Base-by-base conservation (phyloP, 2,797 vertebrate genomes). In the Chaetophractus vellerosus region DNA sequence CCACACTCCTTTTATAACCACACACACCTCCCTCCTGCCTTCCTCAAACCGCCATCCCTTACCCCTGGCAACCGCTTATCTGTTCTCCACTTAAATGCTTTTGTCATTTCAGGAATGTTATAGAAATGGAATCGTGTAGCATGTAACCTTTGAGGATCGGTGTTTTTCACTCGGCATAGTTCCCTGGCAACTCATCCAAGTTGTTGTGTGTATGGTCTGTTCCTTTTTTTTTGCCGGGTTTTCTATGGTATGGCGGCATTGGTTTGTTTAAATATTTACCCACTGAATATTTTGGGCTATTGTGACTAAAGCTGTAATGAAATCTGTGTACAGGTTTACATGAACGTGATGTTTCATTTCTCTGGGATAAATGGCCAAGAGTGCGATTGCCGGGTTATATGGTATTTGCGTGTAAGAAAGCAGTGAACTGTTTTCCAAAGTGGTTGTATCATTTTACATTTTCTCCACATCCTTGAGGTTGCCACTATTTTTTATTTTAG, bases 361-460 rank as follows among this genome's bases (percentile, higher is more conserved):
- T 87, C 89, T 89, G 75, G 85, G 89, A 24, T 82, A 82, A 71
- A 78, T 57, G 79, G n/a, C 78, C 52, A 24, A 3, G 15, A 85
- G 52, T 75, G 26, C 7, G 11, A 61, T 3, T 88, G 74, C 68
- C 79, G 55, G 88, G 71, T 68, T 26, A n/a, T 55, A 26, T 4
- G 33, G 87, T 12, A 38, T 19, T 19, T 71, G 48, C 23, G n/a
- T 23, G 72, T 5, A 83, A 41, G 74, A 82, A 78, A 79, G 28
- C 26, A n/a, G 57, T 38, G 33, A 33, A 68, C 36, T 52, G 64
- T 38, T 85, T 76, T 84, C 69, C 69, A 38, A 55, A 79, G 45
- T 38, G 41, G 33, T 0, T 61, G 41, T n/a, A 38, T 48, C 83
- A 63, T 86, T 79, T 36, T 79, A 33, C 0, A 5, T 26, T 45